Conservation (phyloP, 2,113 vertebrate genomes). For the Eupsittula cactorum region DNA sequence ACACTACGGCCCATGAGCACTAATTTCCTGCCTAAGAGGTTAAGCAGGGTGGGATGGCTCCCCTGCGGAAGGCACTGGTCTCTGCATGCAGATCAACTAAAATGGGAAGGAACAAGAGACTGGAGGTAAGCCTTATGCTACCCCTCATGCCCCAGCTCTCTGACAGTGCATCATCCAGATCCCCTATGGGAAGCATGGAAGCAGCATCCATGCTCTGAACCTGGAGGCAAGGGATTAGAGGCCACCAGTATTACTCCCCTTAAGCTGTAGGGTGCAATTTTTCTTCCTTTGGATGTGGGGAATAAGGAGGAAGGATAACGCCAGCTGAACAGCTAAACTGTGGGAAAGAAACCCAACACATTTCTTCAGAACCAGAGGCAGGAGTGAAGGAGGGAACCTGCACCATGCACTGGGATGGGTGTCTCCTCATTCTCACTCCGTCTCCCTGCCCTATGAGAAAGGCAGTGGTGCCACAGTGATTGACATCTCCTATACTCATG, state of each 20-base stretch:
- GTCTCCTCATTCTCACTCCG: background rate
- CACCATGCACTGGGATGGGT: background rate
- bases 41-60: background rate
- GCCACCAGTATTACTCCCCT: background rate
- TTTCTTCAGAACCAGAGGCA: background rate
- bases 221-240: background rate
- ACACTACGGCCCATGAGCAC: background rate
- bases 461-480: background rate
- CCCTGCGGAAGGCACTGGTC: background rate
- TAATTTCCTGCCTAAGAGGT: background rate
- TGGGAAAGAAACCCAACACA: background rate
- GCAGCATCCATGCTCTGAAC: background rate
- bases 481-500: background rate
- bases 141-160: background rate
- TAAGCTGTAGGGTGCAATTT: background rate
- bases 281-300: background rate
- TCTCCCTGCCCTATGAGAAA: background rate
- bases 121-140: background rate
- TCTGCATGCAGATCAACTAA: background rate
- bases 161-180: background rate
- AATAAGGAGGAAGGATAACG: background rate
- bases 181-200: background rate
- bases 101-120: background rate
- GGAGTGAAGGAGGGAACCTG: background rate
- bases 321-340: background rate